A percentile compares a stretch with the other conserved stretches of the same genome.
Evolutionary conservation across 1,140 invertebrate genomes (phyloP).

Genomic region (Drosophila sproati): DNA sequence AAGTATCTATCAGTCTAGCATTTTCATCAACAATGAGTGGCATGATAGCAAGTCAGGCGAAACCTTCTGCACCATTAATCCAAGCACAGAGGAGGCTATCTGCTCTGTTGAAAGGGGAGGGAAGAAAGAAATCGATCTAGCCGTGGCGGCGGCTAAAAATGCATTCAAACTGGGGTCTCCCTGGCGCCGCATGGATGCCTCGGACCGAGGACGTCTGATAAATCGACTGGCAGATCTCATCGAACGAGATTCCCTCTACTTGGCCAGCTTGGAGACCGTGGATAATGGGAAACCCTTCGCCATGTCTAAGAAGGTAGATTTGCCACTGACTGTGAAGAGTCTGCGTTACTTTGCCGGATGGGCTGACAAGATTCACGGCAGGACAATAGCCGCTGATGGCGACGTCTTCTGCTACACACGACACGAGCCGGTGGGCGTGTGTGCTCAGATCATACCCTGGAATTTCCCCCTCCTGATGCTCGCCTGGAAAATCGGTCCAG

Average conservation of each 20-base stretch:
- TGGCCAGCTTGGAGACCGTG: conserved; percentile 95
- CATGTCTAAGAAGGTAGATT: conserved; percentile 89
- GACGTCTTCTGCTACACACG: conserved; percentile 95
- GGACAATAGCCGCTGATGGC: conserved; percentile 95
- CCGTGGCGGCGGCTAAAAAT: conserved; percentile 92
- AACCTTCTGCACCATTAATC: conserved; percentile 95
- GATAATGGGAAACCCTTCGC: conserved; percentile 97
- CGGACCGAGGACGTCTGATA: conserved; percentile 90
- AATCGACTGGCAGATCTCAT: conserved; percentile 92
- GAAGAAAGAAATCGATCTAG: conserved; percentile 92
- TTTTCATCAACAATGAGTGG: conserved; percentile 99
- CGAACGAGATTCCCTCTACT: conserved; percentile 89
- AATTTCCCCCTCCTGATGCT: conserved; percentile 98
- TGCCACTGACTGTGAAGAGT: conserved; percentile 88
- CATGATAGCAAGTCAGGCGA: conserved; percentile 92
- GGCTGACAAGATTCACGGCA: conserved; percentile 84
- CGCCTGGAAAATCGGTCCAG: conserved; percentile 97
- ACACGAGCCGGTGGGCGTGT: conserved; percentile 98
- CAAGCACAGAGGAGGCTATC: conserved; percentile 93
- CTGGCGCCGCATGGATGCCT: conserved; percentile 96
- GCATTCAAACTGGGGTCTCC: conserved; percentile 92
- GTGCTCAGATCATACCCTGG: conserved; percentile 99
- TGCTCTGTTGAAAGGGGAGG: conserved; percentile 92
- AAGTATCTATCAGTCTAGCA: conserved; percentile 87
- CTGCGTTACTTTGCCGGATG: conserved; percentile 93